These are phyloP conservation scores for Progne subis DNA, from an alignment of 2,113 vertebrate species.

Conservation along the genomic window DNA sequence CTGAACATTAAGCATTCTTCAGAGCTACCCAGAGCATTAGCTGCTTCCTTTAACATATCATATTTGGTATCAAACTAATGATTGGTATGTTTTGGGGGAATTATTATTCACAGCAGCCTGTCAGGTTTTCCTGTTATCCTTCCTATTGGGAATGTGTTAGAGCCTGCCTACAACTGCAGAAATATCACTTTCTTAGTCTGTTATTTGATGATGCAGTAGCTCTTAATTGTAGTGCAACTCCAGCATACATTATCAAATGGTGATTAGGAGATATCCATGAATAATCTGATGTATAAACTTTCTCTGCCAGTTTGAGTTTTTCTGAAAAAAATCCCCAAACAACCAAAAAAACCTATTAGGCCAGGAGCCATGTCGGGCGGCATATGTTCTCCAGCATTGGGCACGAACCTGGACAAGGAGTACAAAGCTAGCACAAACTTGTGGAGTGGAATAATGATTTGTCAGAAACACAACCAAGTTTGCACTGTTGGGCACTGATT, in stretches of 20 bases:
- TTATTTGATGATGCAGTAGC: background rate
- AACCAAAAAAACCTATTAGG: background rate
- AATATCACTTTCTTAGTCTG: background rate
- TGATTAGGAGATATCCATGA: background rate
- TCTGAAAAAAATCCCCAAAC: background rate
- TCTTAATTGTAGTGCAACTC: background rate
- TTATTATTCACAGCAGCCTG: background rate
- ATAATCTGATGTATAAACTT: background rate
- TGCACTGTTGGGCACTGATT: background rate
- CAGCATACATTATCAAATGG: background rate
- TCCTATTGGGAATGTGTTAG: background rate
- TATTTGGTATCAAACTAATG: background rate
- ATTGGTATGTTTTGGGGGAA: background rate
- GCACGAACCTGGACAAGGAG: background rate
- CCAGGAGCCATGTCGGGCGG: background rate
- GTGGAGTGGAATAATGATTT: background rate
- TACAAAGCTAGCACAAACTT: background rate
- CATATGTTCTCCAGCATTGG: conserved; percentile 19
- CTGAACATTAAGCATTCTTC: background rate
- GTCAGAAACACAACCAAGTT: background rate
- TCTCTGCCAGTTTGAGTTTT: background rate
- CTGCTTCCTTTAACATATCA: background rate
- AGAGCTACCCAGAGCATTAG: background rate
- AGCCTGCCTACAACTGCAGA: background rate
- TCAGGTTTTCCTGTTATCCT: background rate